phyloP scores from a whole-genome alignment of 2,113 vertebrate species.

The Crypturellus undulatus region DNA sequence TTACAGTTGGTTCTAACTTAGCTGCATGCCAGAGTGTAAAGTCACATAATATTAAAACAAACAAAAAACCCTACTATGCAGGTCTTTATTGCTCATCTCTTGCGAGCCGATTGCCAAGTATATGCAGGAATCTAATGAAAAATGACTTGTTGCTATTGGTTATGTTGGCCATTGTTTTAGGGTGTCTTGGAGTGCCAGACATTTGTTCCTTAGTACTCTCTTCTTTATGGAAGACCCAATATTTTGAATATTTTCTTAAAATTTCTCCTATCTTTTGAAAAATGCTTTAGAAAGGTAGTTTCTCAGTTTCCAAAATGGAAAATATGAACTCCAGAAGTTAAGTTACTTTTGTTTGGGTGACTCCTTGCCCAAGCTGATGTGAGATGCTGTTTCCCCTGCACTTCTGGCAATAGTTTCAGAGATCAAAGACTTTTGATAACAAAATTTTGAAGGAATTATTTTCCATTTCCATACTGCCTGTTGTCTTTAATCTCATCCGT shows the following conservation, averaged over 20 bases:
- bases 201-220: background rate
- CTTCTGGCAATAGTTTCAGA: background rate
- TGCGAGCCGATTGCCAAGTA: background rate
- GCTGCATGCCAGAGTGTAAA: background rate
- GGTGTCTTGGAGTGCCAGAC: background rate
- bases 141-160: background rate
- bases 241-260: background rate
- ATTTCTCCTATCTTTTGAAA: background rate
- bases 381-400: background rate
- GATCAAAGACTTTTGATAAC: background rate
- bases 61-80: background rate
- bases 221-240: background rate
- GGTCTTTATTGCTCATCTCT: background rate
- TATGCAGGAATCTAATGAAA: background rate
- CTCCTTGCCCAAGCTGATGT: background rate
- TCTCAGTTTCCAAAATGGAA: background rate
- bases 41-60: background rate
- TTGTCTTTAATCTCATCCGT: background rate
- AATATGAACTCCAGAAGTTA: background rate
- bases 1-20: background rate
- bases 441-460: background rate
- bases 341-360: background rate
- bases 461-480: background rate
- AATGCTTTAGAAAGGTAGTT: background rate
- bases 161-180: background rate